Percentiles rank a stretch among this genome's conserved stretches.
These are phyloP conservation scores for Myotis planiceps DNA, from an alignment of 2,797 vertebrate genomes.

Conservation along the genomic window DNA sequence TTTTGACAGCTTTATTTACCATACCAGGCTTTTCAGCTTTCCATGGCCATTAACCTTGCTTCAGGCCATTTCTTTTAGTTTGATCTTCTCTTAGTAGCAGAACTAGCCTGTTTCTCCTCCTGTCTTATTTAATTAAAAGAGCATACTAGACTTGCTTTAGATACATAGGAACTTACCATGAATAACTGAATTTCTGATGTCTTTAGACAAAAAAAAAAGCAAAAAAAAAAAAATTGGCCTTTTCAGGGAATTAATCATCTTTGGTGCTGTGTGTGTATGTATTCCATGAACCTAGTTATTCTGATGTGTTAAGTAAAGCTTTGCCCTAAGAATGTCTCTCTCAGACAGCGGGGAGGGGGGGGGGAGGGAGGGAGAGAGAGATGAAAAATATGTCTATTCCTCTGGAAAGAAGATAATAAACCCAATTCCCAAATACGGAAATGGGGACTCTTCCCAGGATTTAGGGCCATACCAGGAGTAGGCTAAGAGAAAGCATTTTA, in stretches of 20 bases:
- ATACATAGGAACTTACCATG: slow-evolving; percentile 20
- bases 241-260: slow-evolving; percentile 47
- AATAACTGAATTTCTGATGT: slow-evolving; percentile 30
- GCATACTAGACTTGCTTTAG: not conserved
- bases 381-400: not conserved
- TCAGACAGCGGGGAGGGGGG: not conserved
- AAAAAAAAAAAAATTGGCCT: not conserved
- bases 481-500: slow-evolving; percentile 48
- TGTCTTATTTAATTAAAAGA: slow-evolving; percentile 60
- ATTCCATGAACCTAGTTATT: slow-evolving; percentile 24
- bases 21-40: not conserved
- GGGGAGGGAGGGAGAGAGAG: no score
- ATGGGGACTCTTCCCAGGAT: slow-evolving; percentile 1
- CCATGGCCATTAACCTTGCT: slow-evolving; percentile 23
- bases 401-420: slow-evolving; percentile 28
- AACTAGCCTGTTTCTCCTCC: slow-evolving; percentile 23
- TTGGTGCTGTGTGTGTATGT: not conserved
- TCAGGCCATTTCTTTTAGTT: slow-evolving; percentile 53
- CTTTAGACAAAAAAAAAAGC: not conserved
- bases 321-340: not conserved
- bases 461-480: not conserved
- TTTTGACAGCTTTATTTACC: slow-evolving; percentile 54
- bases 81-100: slow-evolving; percentile 41
- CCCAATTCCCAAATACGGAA: slow-evolving; percentile 37
- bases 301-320: slow-evolving; percentile 32